Evolutionary conservation across 2,888 invertebrate species (phyloP).

Genomic region (Nomada hirtipes): DNA sequence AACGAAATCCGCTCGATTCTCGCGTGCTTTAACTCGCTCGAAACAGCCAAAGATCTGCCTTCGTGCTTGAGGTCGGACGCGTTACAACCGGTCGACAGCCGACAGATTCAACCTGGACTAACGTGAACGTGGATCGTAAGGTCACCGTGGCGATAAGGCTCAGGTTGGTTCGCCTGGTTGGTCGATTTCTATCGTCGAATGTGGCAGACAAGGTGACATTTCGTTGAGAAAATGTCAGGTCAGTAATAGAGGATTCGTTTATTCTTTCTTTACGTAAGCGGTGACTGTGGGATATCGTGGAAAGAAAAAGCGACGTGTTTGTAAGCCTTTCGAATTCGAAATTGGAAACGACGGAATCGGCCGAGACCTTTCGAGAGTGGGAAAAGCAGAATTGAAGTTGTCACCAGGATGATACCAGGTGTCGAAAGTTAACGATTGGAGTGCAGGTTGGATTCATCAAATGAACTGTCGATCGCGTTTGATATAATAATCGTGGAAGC

Average conservation of each 20-base stretch:
- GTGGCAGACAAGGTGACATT: slow-evolving; percentile 12
- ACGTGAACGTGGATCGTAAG: slow-evolving; percentile 38
- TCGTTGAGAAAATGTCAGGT: slow-evolving; percentile 31
- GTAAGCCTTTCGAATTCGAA: not conserved
- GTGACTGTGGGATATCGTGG: not conserved
- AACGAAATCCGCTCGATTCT: not conserved
- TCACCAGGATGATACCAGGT: not conserved
- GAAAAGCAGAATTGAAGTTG: slow-evolving; percentile 42
- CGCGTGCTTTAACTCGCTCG: slow-evolving; percentile 2
- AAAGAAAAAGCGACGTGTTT: not conserved
- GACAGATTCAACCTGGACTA: slow-evolving; percentile 31
- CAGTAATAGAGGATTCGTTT: not conserved
- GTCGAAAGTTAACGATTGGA: not conserved
- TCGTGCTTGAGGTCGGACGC: not conserved
- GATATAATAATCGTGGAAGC: not conserved
- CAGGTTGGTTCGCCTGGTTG: not conserved
- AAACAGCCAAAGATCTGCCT: not conserved
- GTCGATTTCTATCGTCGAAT: slow-evolving; percentile 6
- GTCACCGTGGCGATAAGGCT: slow-evolving; percentile 32
- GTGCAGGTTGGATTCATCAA: not conserved
- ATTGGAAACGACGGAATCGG: not conserved
- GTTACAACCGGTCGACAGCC: not conserved
- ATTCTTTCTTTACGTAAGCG: not conserved
- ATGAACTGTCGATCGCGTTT: slow-evolving; percentile 9
- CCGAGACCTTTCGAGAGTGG: not conserved